A percentile compares a stretch with the other conserved stretches of the same genome.
These are phyloP conservation scores for Clivina fossor DNA, from an alignment of 2,888 invertebrate species.

Conservation along the genomic window DNA sequence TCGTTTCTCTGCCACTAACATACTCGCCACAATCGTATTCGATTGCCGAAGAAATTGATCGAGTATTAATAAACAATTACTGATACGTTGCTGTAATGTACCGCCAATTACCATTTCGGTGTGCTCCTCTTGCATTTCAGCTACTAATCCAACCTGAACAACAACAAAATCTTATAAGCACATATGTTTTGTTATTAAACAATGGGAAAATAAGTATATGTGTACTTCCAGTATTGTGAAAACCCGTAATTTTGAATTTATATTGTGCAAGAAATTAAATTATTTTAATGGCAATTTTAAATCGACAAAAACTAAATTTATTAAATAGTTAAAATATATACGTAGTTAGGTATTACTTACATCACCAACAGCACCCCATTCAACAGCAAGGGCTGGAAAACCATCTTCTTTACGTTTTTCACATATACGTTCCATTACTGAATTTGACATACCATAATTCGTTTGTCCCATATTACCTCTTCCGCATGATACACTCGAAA, in stretches of 20 bases:
- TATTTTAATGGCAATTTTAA: too few species aligned
- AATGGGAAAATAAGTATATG: too few species aligned
- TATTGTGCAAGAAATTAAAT: too few species aligned
- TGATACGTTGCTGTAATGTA: conserved; percentile 68
- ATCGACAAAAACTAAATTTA: too few species aligned
- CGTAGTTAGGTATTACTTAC: too few species aligned
- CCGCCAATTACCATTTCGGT: conserved; percentile 57
- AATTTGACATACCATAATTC: conserved; percentile 89
- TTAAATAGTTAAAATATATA: too few species aligned
- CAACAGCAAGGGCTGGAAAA: conserved; percentile 78
- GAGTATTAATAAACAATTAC: conserved; percentile 63
- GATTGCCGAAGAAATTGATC: conserved; percentile 71
- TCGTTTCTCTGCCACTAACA: conserved; percentile 85
- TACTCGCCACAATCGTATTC: conserved; percentile 72
- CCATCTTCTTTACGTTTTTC: conserved; percentile 71
- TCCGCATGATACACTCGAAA: conserved; percentile 90
- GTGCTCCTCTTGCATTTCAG: conserved; percentile 58
- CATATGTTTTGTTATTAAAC: too few species aligned
- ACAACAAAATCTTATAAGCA: too few species aligned
- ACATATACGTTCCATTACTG: conserved; percentile 85
- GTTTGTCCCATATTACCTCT: conserved; percentile 90
- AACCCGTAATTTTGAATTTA: too few species aligned
- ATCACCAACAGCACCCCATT: conserved; percentile 94
- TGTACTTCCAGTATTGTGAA: too few species aligned
- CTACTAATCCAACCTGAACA: conserved; percentile 62